phyloP scores from a whole-genome alignment of 2,888 invertebrate species.

The Calameuta pallipes region DNA sequence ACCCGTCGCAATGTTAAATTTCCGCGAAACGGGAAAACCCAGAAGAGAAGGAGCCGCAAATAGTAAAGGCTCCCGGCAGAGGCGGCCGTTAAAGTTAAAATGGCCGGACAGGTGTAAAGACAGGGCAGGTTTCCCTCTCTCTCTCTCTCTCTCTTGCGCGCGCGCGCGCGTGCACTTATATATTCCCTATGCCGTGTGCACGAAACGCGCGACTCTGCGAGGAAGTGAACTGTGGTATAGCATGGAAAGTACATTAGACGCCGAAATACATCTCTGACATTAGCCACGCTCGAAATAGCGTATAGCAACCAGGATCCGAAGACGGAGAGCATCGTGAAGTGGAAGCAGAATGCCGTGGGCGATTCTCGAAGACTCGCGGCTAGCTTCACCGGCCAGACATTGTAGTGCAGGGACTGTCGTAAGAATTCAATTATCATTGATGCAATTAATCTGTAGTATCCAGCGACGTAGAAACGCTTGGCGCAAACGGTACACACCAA shows the following conservation, averaged over 20 bases:
- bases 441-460: no score
- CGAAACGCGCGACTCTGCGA: no score
- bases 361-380: no score
- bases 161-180: slow-evolving; percentile 20
- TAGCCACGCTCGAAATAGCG: slow-evolving; percentile 11
- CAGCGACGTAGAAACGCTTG: no score
- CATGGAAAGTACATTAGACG: slow-evolving; percentile 6
- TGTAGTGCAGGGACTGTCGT: no score
- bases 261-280: slow-evolving; percentile 7
- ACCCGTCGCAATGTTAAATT: slow-evolving; percentile 45
- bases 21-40: slow-evolving; percentile 34
- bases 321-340: no score
- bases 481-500: no score
- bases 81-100: slow-evolving; percentile 25
- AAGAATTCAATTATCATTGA: no score
- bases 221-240: background rate
- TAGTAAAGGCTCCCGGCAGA: background rate
- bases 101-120: slow-evolving; percentile 32
- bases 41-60: background rate
- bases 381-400: no score
- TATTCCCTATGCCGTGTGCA: no score
- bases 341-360: no score
- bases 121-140: slow-evolving; percentile 14
- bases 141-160: background rate
- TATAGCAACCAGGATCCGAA: no score